A percentile compares a stretch with the other conserved stretches of the same genome.
Conservation (phyloP, 2,888 invertebrate genomes). For the Euphydryas editha region DNA sequence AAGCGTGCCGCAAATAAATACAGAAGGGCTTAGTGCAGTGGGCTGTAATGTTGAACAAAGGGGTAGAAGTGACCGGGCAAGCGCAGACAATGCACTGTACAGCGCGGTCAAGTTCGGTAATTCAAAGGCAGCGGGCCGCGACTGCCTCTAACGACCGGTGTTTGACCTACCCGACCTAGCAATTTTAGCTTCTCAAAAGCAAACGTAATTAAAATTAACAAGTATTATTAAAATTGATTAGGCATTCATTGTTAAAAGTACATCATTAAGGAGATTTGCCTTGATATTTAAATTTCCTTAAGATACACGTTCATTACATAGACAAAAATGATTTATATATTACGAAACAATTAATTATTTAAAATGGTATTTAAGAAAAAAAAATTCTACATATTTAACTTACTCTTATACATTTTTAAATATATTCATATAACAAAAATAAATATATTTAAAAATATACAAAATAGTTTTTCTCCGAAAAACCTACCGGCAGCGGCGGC, state of each 20-base stretch:
- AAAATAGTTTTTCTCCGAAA: no score
- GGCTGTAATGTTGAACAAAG: slow-evolving; percentile 51
- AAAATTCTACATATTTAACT: no score
- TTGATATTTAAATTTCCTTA: no score
- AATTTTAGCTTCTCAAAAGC: slow-evolving; percentile 9
- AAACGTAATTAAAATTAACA: neutral
- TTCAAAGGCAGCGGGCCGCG: slow-evolving; percentile 61
- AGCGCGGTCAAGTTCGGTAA: slow-evolving; percentile 70
- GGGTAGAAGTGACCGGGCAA: slow-evolving; percentile 50
- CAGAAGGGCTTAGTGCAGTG: slow-evolving; percentile 40
- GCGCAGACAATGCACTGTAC: slow-evolving; percentile 58
- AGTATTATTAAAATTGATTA: neutral
- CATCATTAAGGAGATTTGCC: neutral
- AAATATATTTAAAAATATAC: no score
- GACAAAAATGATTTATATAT: no score
- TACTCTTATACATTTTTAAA: no score
- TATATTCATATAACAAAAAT: no score
- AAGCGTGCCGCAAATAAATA: slow-evolving; percentile 37
- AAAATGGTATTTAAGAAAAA: no score
- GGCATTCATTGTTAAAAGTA: neutral
- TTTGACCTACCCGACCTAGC: slow-evolving; percentile 40
- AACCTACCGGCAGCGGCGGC: no score
- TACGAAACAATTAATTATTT: no score
- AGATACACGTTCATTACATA: no score
- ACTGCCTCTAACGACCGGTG: slow-evolving; percentile 49